Evolutionary conservation across 2,888 invertebrate species (phyloP).

Genomic region (Xanthorhoe designata): DNA sequence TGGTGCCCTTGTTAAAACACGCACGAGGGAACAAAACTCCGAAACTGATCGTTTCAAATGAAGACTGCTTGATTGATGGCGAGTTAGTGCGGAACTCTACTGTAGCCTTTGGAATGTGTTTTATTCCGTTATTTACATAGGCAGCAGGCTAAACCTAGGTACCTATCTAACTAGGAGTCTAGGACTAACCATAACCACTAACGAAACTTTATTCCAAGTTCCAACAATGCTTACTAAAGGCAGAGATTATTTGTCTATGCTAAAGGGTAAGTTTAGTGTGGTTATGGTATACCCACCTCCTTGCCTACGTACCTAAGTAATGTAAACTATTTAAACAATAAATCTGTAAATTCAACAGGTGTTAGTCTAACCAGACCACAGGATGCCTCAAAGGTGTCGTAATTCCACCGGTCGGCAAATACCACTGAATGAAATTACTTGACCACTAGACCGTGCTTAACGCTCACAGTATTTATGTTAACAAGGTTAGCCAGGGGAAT

Average conservation of each 20-base stretch:
- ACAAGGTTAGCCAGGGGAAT: constrained; percentile 22
- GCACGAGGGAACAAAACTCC: constrained; percentile 31
- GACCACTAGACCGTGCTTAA: constrained; percentile 32
- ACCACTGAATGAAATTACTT: constrained; percentile 38
- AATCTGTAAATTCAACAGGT: constrained; percentile 35
- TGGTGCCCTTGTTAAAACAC: constrained; percentile 47
- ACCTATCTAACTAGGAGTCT: neutral
- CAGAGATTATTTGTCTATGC: no score
- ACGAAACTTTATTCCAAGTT: no score
- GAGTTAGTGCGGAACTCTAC: constrained; percentile 12
- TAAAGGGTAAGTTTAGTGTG: neutral
- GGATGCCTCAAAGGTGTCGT: constrained; percentile 28
- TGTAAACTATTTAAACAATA: constrained; percentile 25
- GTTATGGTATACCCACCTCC: neutral
- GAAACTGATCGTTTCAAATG: constrained; percentile 33
- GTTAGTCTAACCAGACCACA: constrained; percentile 26
- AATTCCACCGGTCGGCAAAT: constrained; percentile 25
- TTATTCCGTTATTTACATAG: neutral
- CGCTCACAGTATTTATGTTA: constrained; percentile 28
- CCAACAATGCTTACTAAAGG: no score
- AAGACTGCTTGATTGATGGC: constrained; percentile 31
- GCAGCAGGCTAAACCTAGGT: no score
- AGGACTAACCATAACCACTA: neutral
- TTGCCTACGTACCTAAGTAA: constrained; percentile 2
- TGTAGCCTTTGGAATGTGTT: neutral